phyloP scores from a whole-genome alignment of 37 sponge, comb jelly and placozoan species.

The Chondrosia reniformis region DNA sequence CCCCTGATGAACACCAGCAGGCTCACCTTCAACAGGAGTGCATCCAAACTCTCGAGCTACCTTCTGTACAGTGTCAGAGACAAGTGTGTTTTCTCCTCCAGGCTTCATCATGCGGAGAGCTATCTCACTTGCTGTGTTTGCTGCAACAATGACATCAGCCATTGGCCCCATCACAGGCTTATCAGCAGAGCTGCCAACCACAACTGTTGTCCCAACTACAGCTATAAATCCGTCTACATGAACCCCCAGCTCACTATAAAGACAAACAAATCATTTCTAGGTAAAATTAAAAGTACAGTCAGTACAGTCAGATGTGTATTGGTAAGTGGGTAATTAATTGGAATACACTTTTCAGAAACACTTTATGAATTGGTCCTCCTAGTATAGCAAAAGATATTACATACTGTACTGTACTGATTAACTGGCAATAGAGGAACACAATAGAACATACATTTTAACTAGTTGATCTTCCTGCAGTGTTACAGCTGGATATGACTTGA shows the following conservation, averaged over 20 bases:
- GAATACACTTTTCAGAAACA: no score
- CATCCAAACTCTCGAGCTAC: conserved; percentile 71
- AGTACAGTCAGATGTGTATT: no score
- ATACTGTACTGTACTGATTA: background rate
- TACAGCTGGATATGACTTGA: conserved; percentile 72
- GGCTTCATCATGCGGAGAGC: conserved; percentile 89
- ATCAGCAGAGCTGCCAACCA: conserved; percentile 86
- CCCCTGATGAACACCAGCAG: background rate
- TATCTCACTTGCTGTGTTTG: conserved; percentile 80
- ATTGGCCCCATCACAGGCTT: conserved; percentile 73
- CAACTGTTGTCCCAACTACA: conserved; percentile 80
- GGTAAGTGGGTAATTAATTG: no score
- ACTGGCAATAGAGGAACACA: background rate
- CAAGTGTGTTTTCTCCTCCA: conserved; percentile 81
- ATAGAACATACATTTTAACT: conserved; percentile 79
- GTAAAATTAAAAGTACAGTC: background rate
- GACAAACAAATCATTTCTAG: background rate
- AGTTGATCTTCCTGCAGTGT: conserved; percentile 74
- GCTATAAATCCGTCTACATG: conserved; percentile 96
- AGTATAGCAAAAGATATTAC: background rate
- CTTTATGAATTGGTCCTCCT: no score
- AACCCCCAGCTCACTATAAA: conserved; percentile 70
- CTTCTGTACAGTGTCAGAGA: conserved; percentile 85
- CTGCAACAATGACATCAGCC: conserved; percentile 93
- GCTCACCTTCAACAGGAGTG: conserved; percentile 77